Evolutionary conservation across 2,797 vertebrate species (phyloP).

Genomic region (Atherinosoma microstoma): DNA sequence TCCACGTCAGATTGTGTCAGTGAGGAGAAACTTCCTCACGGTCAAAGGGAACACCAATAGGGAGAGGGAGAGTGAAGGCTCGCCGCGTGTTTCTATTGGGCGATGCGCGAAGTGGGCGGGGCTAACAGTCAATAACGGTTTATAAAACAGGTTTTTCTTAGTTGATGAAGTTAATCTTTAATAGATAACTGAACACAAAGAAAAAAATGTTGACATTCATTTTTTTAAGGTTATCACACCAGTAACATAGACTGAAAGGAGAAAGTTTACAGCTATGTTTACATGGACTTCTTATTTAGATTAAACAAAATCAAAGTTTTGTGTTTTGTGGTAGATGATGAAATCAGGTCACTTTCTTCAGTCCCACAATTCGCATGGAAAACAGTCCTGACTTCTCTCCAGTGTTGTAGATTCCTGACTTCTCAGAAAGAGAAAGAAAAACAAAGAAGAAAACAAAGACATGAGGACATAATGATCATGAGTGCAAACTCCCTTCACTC

Average conservation of each 20-base stretch:
- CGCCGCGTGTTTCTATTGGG: constrained; percentile 56
- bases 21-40: constrained; percentile 23
- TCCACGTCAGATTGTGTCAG: background rate
- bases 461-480: background rate
- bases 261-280: fast-evolving
- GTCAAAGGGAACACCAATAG: background rate
- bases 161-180: constrained; percentile 46
- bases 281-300: background rate
- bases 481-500: constrained; percentile 32
- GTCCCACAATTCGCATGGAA: constrained; percentile 57
- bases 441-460: constrained; percentile 5
- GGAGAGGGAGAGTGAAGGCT: constrained; percentile 8
- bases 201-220: background rate
- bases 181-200: constrained; percentile 19
- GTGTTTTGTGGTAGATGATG: constrained; percentile 8
- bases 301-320: too few relatives aligned
- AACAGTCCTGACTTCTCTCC: constrained; percentile 44
- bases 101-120: constrained; percentile 36
- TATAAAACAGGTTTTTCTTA: background rate
- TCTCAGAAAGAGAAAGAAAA: constrained; percentile 13
- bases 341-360: constrained; percentile 55
- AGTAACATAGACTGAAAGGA: background rate
- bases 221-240: background rate
- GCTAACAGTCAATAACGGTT: background rate
- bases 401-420: constrained; percentile 54